Percentiles rank a stretch among this genome's conserved stretches.
These are phyloP conservation scores for Phrynosoma blainvillii DNA, from an alignment of 2,113 vertebrate species.

Conservation along the genomic window DNA sequence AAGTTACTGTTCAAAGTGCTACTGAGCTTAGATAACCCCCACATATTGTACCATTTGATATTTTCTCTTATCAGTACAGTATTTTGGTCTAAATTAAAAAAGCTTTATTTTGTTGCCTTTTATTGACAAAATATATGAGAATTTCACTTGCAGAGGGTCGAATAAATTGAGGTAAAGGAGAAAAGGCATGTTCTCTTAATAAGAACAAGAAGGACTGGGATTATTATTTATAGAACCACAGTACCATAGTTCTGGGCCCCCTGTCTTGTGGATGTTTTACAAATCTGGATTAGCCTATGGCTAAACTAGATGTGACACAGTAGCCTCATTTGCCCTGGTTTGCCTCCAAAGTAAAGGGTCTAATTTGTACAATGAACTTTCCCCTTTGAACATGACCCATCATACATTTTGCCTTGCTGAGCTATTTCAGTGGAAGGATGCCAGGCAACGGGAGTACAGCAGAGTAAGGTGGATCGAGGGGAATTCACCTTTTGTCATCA, in stretches of 20 bases:
- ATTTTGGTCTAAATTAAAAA: conserved; percentile 25
- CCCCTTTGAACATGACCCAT: no score
- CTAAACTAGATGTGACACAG: neutral
- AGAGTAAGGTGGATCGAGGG: neutral
- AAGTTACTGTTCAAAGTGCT: neutral
- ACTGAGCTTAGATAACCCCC: conserved; percentile 30
- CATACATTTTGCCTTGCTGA: neutral
- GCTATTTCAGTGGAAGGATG: neutral
- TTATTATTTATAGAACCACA: conserved; percentile 23
- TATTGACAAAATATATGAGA: neutral
- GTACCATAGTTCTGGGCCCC: neutral
- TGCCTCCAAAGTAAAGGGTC: neutral
- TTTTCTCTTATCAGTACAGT: conserved; percentile 7
- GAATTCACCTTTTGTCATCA: neutral
- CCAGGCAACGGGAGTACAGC: neutral
- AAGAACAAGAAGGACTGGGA: neutral
- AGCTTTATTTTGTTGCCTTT: neutral
- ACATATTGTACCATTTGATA: conserved; percentile 35
- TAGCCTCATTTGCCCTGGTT: neutral
- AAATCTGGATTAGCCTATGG: neutral
- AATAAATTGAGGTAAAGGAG: conserved; percentile 6
- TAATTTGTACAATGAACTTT: neutral
- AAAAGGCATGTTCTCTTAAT: neutral
- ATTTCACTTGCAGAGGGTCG: accelerated
- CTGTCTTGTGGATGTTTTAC: neutral